phyloP scores from a whole-genome alignment of 2,113 vertebrate genomes.

The Carassius carassius region DNA sequence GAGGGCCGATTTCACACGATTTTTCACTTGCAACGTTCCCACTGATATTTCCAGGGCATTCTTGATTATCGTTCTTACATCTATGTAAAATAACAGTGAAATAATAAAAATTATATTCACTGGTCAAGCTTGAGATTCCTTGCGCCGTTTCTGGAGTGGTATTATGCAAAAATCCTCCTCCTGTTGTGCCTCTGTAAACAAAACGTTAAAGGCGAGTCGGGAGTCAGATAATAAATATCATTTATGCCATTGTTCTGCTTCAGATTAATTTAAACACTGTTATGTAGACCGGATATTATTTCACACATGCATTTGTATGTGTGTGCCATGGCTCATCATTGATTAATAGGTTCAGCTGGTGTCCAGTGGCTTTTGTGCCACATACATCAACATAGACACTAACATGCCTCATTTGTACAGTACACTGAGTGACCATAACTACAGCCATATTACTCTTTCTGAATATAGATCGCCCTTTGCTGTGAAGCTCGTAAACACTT shows the following conservation, averaged over 20 bases:
- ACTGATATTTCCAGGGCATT: not conserved
- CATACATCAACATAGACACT: conserved; percentile 36
- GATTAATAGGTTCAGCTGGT: conserved; percentile 28
- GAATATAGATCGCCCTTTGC: not conserved
- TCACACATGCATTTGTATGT: not conserved
- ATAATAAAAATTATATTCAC: not conserved
- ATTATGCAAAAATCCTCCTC: not conserved
- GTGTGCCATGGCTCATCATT: conserved; percentile 23
- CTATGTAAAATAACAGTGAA: not conserved
- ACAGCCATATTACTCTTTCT: not conserved
- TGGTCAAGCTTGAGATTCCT: conserved; percentile 1
- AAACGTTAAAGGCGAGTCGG: not conserved
- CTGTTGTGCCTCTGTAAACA: not conserved
- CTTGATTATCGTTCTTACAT: conserved; percentile 4
- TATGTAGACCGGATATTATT: not conserved
- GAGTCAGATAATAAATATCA: conserved; percentile 16
- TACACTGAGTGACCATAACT: not conserved
- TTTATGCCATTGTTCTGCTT: not conserved
- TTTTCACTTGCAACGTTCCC: not conserved
- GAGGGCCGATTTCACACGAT: not conserved
- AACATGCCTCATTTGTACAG: conserved; percentile 20
- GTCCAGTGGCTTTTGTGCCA: not conserved
- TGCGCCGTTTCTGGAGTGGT: not conserved
- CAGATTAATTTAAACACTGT: conserved; percentile 2
- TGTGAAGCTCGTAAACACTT: not conserved